A percentile compares a stretch with the other conserved stretches of the same genome.
These are phyloP conservation scores for Drosophila leonis DNA, from an alignment of 2,888 invertebrate species.

Conservation along the genomic window DNA sequence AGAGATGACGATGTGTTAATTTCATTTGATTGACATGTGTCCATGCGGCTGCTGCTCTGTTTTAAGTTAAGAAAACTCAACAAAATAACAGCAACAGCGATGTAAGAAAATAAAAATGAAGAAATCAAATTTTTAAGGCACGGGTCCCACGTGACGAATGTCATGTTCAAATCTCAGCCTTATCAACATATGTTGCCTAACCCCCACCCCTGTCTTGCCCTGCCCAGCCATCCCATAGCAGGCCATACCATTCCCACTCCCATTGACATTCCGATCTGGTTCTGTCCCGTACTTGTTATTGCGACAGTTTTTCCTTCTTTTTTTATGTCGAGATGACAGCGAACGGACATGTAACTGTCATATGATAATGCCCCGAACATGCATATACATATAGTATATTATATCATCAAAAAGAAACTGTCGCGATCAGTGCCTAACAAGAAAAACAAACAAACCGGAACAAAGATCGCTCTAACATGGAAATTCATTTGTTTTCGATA, in stretches of 20 bases:
- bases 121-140: conserved; percentile 23
- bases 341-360: conserved; percentile 48
- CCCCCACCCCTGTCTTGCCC: neutral
- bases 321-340: conserved; percentile 32
- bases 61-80: conserved; percentile 23
- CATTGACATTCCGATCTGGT: conserved; percentile 28
- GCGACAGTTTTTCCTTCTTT: conserved; percentile 25
- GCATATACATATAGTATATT: neutral
- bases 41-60: conserved; percentile 25
- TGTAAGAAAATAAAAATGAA: neutral
- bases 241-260: neutral
- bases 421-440: conserved; percentile 7
- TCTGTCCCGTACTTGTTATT: conserved; percentile 36
- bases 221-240: neutral
- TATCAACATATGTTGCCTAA: conserved; percentile 30
- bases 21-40: conserved; percentile 79
- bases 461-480: neutral
- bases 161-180: conserved; percentile 38
- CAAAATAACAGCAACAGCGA: conserved; percentile 5
- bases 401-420: neutral
- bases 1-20: conserved; percentile 72
- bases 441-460: conserved; percentile 10
- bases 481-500: too few species aligned
- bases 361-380: conserved; percentile 9
- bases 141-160: conserved; percentile 31